Evolutionary conservation across 2,113 vertebrate genomes (phyloP), one percentile per base, ranked within the genome.

Genomic region (Etheostoma cragini): DNA sequence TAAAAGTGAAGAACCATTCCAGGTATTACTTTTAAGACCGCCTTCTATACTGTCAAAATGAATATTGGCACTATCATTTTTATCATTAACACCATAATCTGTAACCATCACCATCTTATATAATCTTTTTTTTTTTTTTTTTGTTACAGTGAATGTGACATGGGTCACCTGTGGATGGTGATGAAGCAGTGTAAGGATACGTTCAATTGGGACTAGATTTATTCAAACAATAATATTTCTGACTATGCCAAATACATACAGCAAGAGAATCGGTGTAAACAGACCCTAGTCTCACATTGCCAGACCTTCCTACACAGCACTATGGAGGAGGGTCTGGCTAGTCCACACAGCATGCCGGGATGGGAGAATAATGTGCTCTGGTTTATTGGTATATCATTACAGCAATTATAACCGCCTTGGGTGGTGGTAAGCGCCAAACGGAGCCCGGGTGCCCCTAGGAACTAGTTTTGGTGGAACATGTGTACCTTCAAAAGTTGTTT

Each of bases 11-110:
- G 52, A 54, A 38, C 42, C 50, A 67, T 35, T 70, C 26, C 21
- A 24, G 52, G 50, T 16, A 72, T 73, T 50, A 22, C 53, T n/a
- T 54, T 53, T 70, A 76, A 77, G 70, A 68, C 72, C 66, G 16
- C 64, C 67, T 42, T 71, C 73, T 38, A 53, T 62, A 26, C 45
- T 62, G 63, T 68, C 33, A 19, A 66, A 75, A 78, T 91, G 69
- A 65, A 64, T 53, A 86, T 68, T 80, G 73, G 57, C 81, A 35
- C 64, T 38, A 74, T 87, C 88, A 45, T 76, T 52, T 53, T 82
- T 72, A 85, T 83, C 87, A 83, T 89, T 67, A 76, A 46, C 81
- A 46, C 63, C 22, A 30, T 75, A 80, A 78, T 82, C 72, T 71
- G 84, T 76, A 85, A 80, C 80, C 81, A 85, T 85, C 84, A 78